Evolutionary conservation across 2,888 invertebrate genomes (phyloP).

Genomic region (Vanessa cardui): DNA sequence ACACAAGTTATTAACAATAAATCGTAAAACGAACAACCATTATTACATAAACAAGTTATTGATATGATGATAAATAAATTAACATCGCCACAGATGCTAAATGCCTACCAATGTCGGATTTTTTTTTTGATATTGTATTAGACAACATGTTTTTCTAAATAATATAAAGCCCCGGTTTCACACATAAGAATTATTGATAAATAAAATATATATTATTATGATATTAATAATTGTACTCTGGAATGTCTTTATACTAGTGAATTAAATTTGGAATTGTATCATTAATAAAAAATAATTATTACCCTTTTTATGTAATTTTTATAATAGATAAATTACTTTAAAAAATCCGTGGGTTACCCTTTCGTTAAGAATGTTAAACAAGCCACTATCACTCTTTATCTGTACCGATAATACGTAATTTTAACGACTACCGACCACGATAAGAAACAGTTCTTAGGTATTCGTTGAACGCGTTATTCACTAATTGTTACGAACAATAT

Average conservation of each 20-base stretch:
- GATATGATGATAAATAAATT: slow-evolving; percentile 29
- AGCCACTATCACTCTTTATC: slow-evolving; percentile 73
- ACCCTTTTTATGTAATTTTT: background rate
- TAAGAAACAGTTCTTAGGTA: slow-evolving; percentile 48
- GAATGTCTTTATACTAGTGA: no score
- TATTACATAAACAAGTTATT: slow-evolving; percentile 28
- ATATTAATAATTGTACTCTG: no score
- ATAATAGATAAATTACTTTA: background rate
- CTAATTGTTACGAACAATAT: slow-evolving; percentile 18
- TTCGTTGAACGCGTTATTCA: slow-evolving; percentile 40
- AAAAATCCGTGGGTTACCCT: slow-evolving; percentile 37
- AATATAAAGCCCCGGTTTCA: no score
- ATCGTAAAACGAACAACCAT: slow-evolving; percentile 19
- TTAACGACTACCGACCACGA: slow-evolving; percentile 46
- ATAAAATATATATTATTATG: no score
- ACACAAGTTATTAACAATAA: slow-evolving; percentile 17
- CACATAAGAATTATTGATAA: no score
- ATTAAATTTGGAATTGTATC: background rate
- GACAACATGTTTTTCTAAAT: no score
- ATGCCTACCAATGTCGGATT: slow-evolving; percentile 28
- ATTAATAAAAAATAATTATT: background rate
- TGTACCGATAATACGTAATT: slow-evolving; percentile 54
- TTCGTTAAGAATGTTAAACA: slow-evolving; percentile 47
- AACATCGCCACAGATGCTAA: slow-evolving; percentile 21
- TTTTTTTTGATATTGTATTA: no score